Base-by-base conservation (phyloP, 2,113 vertebrate species). In the mouse (Mus musculus) region DNA sequence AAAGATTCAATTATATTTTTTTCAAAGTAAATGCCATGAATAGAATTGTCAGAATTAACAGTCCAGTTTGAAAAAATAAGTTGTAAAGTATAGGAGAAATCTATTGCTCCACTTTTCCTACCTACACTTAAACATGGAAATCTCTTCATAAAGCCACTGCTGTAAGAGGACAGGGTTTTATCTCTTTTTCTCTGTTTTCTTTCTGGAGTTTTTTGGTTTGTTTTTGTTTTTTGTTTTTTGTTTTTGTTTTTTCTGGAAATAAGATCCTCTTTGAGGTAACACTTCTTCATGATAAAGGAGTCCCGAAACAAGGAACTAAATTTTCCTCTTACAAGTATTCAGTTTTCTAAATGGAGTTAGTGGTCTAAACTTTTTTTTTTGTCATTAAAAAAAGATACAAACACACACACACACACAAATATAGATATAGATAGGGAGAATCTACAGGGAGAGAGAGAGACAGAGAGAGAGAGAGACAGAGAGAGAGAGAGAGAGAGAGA, bases 311-410 rank as follows among this genome's bases (percentile, higher is more conserved):
- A 95, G 81, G 46, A 97, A 81, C 19, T 95, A 17, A 82, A 26
- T 95, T 95, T 95, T 89, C 86, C 28, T 95, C 12, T 93, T 93
- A 71, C 73, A 92, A 91, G 75, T 75, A 67, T 42, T 67, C 72
- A 90, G 84, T 88, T 94, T 96, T 77, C 59, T 94, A 86, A 89
- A 81, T 95, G 81, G 92, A 93, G 96, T 96, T 89, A 93, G 93
- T 94, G 92, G 95, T 95, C 94, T 95, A 67, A 96, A 92, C 61
- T 61, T 59, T 81, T 92, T 88, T 54, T 49, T 85, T 42, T 42
- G 42, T 49, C 59, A 22, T 61, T 19, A 61, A 49, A 7, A 49
- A 49, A 49, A 49, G 5, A 49, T 49, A 49, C 49, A 49, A 5
- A 49, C 49, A 49, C 49, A 49, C 49, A 49, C 49, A 49, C 49